Conservation (phyloP, 2,888 invertebrate species). For the Tiliacea aurago region DNA sequence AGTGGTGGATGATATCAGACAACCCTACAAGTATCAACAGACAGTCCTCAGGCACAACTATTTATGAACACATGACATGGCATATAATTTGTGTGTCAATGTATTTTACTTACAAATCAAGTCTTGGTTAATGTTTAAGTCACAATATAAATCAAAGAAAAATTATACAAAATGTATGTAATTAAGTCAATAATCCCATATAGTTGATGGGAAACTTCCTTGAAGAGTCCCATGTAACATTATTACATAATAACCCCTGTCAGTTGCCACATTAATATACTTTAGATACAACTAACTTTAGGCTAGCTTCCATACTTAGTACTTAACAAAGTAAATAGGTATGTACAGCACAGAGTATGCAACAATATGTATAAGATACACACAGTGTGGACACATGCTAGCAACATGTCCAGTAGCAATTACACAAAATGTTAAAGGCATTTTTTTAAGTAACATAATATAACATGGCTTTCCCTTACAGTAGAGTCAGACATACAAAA, state of each 20-base stretch:
- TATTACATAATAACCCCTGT: slow-evolving; percentile 13
- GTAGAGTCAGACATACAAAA: slow-evolving; percentile 32
- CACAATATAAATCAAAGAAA: slow-evolving; percentile 51
- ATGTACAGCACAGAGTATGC: slow-evolving; percentile 36
- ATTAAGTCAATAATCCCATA: slow-evolving; percentile 39
- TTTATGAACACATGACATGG: slow-evolving; percentile 11
- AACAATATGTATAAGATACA: slow-evolving; percentile 11
- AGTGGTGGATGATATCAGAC: background rate
- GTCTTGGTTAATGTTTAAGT: slow-evolving; percentile 39
- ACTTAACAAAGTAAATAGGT: slow-evolving; percentile 29
- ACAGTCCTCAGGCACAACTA: slow-evolving; percentile 6
- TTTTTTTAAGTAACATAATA: slow-evolving; percentile 17
- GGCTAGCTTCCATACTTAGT: slow-evolving; percentile 42
- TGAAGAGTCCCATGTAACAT: slow-evolving; percentile 30
- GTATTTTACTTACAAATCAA: slow-evolving; percentile 35
- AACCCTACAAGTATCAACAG: slow-evolving; percentile 20
- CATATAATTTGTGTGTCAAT: slow-evolving; percentile 30
- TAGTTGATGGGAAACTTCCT: slow-evolving; percentile 22
- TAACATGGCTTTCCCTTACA: slow-evolving; percentile 19
- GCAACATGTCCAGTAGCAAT: slow-evolving; percentile 2
- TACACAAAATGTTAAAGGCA: slow-evolving; percentile 23
- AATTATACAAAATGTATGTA: slow-evolving; percentile 56
- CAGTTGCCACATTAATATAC: slow-evolving; percentile 27
- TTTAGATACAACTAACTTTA: slow-evolving; percentile 37
- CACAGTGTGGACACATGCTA: slow-evolving; percentile 17